Conservation (phyloP, 2,113 vertebrate genomes). For the Falco punctatus region DNA sequence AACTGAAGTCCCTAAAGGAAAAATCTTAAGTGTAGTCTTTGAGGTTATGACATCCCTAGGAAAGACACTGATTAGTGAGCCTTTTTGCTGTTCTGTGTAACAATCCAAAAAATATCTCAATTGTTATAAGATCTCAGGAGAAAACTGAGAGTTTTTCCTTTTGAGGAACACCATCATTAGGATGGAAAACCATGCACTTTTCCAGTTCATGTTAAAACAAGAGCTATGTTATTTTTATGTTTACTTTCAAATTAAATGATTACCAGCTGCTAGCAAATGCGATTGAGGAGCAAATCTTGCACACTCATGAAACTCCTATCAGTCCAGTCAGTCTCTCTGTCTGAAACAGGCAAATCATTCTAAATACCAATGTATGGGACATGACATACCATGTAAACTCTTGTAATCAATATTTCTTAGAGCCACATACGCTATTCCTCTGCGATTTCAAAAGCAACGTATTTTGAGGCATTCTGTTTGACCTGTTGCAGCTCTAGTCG, state of each 20-base stretch:
- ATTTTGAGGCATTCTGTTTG: not conserved
- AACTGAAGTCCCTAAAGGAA: not conserved
- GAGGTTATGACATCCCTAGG: not conserved
- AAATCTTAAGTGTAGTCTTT: not conserved
- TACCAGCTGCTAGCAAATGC: not conserved
- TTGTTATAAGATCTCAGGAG: not conserved
- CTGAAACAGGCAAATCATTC: not conserved
- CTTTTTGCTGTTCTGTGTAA: not conserved
- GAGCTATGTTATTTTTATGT: not conserved
- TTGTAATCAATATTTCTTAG: not conserved
- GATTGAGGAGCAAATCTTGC: not conserved
- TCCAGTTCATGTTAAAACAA: not conserved
- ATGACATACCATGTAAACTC: not conserved
- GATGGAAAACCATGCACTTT: not conserved
- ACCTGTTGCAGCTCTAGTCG: not conserved
- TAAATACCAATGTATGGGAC: not conserved
- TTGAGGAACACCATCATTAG: not conserved
- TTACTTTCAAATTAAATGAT: not conserved
- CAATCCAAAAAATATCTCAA: not conserved
- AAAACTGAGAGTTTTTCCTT: not conserved
- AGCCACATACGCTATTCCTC: not conserved
- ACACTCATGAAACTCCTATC: not conserved
- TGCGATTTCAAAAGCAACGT: rapidly evolving
- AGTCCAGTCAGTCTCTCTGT: not conserved
- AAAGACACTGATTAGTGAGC: not conserved